Percentiles rank a stretch among this genome's conserved stretches.
Conservation (phyloP, 2,888 invertebrate species). For the Ametastegia equiseti region DNA sequence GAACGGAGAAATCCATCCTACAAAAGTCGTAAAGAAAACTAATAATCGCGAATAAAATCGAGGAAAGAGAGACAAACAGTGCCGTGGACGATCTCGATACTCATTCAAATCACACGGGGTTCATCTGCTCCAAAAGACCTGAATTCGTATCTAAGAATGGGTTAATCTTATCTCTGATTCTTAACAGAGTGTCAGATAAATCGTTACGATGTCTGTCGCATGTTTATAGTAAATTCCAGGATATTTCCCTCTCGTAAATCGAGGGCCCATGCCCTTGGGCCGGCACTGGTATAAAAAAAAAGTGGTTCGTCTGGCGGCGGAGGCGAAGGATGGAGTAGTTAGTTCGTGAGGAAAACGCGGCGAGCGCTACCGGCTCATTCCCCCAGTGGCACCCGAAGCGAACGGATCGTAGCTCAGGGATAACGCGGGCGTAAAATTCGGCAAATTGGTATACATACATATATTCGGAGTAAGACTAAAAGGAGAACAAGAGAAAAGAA, state of each 20-base stretch:
- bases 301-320: not conserved
- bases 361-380: slow-evolving; percentile 40
- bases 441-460: not conserved
- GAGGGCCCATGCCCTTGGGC: slow-evolving; percentile 5
- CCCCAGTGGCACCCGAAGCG: slow-evolving; percentile 38
- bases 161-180: not conserved
- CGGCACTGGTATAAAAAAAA: not conserved
- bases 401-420: slow-evolving; percentile 25
- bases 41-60: not conserved
- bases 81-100: not conserved
- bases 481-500: not conserved
- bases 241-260: not conserved
- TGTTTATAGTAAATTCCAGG: not conserved
- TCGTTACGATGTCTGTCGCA: not conserved
- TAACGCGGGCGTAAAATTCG: not conserved
- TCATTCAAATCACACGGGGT: not conserved
- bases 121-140: not conserved
- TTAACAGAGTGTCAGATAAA: not conserved
- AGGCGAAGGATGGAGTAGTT: not conserved
- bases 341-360: slow-evolving; percentile 23
- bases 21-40: not conserved
- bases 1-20: not conserved
- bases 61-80: not conserved
- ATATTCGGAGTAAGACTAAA: not conserved
- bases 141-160: not conserved